A percentile compares a stretch with the other conserved stretches of the same genome.
Conservation (phyloP, 2,797 vertebrate genomes). For the Cynopterus sphinx region DNA sequence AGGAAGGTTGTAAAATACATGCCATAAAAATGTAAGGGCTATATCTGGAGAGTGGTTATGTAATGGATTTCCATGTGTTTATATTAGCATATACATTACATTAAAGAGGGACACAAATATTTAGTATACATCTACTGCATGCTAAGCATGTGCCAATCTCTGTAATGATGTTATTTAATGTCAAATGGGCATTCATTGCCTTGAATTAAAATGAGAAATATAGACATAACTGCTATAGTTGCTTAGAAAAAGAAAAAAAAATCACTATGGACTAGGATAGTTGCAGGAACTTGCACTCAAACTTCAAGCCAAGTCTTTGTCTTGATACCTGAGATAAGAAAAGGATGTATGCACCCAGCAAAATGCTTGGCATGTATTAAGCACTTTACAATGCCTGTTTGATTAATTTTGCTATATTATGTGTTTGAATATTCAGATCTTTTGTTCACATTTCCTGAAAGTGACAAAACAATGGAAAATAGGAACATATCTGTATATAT, state of each 20-base stretch:
- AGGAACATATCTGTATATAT: background rate
- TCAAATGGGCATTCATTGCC: background rate
- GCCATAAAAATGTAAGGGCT: background rate
- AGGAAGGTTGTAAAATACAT: background rate
- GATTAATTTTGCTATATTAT: constrained; percentile 9
- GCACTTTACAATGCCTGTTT: background rate
- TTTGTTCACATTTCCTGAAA: constrained; percentile 14
- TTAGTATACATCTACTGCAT: background rate
- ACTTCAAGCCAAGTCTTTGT: background rate
- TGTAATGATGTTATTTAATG: constrained; percentile 20
- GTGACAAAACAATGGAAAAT: background rate
- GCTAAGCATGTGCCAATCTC: background rate
- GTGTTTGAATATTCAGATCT: constrained; percentile 6
- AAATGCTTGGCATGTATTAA: background rate
- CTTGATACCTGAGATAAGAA: constrained; percentile 2
- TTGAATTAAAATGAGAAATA: constrained; percentile 55
- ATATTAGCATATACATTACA: background rate
- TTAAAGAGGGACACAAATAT: background rate
- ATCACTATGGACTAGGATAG: background rate
- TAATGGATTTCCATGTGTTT: background rate
- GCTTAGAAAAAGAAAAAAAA: constrained; percentile 38
- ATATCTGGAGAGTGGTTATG: background rate
- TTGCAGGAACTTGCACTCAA: background rate
- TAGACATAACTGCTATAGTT: background rate
- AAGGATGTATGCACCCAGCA: background rate